A percentile compares a stretch with the other conserved stretches of the same genome.
Conservation (phyloP, 2,888 invertebrate species). For the Muschampia plurimacula region DNA sequence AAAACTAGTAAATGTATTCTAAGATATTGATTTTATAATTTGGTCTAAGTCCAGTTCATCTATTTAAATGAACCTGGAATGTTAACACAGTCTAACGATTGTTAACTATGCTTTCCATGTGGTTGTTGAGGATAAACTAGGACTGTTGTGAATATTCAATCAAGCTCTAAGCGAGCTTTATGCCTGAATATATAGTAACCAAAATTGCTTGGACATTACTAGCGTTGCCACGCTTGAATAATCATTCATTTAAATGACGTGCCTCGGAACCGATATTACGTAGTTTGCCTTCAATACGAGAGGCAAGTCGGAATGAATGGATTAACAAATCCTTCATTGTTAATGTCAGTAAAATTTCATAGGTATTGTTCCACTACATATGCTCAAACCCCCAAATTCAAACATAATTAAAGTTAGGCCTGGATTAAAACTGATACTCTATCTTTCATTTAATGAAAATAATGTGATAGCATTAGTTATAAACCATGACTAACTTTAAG, state of each 20-base stretch:
- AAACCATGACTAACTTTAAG: too few species aligned
- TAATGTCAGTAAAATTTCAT: slow-evolving; percentile 60
- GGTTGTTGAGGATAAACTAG: slow-evolving; percentile 69
- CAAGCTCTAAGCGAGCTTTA: slow-evolving; percentile 55
- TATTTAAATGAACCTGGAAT: slow-evolving; percentile 53
- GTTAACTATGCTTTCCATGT: slow-evolving; percentile 68
- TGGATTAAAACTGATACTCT: too few species aligned
- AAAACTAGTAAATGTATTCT: slow-evolving; percentile 5
- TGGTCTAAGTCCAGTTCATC: slow-evolving; percentile 39
- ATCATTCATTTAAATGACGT: slow-evolving; percentile 80
- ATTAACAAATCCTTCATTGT: slow-evolving; percentile 64
- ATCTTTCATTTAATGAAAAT: too few species aligned
- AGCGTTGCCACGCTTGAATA: slow-evolving; percentile 60
- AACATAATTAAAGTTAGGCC: too few species aligned
- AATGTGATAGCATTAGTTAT: too few species aligned
- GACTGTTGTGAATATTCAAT: slow-evolving; percentile 51
- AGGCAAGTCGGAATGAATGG: slow-evolving; percentile 67
- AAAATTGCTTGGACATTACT: slow-evolving; percentile 50
- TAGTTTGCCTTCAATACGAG: slow-evolving; percentile 70
- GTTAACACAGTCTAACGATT: slow-evolving; percentile 67
- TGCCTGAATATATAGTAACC: slow-evolving; percentile 48
- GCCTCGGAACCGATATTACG: slow-evolving; percentile 70
- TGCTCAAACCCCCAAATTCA: too few species aligned
- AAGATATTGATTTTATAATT: slow-evolving; percentile 35
- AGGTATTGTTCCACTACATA: slow-evolving; percentile 38